Conservation (phyloP, 2,113 vertebrate species). For the Melozone crissalis region DNA sequence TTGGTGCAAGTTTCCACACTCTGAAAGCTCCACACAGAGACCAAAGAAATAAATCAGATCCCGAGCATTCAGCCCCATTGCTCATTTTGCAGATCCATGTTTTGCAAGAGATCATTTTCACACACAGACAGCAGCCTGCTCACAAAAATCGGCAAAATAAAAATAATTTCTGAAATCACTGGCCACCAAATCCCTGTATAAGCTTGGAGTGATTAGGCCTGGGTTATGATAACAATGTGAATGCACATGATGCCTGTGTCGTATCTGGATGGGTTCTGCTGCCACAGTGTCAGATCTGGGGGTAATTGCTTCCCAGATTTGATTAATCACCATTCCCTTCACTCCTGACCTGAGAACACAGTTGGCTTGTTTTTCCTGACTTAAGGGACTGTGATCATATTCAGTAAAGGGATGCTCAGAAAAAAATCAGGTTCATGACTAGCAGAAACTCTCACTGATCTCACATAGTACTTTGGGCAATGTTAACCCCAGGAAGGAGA, state of each 20-base stretch:
- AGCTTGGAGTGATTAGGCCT: not conserved
- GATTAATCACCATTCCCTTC: not conserved
- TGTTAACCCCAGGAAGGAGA: not conserved
- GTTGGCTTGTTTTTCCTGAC: not conserved
- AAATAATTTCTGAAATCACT: not conserved
- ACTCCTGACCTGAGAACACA: not conserved
- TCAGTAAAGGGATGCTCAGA: not conserved
- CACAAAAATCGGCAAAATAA: not conserved
- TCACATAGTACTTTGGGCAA: not conserved
- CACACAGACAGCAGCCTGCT: not conserved
- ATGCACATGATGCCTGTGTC: not conserved
- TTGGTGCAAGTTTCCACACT: not conserved
- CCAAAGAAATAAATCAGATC: constrained; percentile 5
- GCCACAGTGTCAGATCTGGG: not conserved
- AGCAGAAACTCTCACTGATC: not conserved
- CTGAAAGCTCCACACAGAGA: constrained; percentile 2
- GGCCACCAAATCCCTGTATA: not conserved
- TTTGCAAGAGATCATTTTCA: not conserved
- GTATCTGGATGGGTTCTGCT: not conserved
- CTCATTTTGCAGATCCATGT: not conserved
- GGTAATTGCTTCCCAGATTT: not conserved
- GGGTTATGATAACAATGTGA: not conserved
- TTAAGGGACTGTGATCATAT: not conserved
- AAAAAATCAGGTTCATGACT: not conserved
- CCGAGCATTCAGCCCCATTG: not conserved